Evolutionary conservation across 2,888 invertebrate genomes (phyloP).

Genomic region (Baronia brevicornis): DNA sequence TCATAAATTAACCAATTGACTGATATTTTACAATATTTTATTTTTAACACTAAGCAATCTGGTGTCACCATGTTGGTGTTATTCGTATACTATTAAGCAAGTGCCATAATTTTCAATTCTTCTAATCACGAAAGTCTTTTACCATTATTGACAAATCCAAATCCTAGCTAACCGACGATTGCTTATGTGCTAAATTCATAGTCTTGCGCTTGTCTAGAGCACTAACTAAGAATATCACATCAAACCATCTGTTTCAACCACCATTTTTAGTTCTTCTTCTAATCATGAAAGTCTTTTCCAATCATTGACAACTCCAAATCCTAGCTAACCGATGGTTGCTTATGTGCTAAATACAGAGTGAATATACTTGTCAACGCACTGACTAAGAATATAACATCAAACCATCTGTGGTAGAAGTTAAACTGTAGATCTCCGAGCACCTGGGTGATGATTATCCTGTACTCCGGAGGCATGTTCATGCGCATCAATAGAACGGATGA

Average conservation of each 20-base stretch:
- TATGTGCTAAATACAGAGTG: slow-evolving; percentile 96
- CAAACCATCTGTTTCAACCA: slow-evolving; percentile 99
- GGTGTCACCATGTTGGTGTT: too few relatives aligned
- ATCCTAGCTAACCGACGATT: slow-evolving; percentile 75
- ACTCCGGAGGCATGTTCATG: slow-evolving; percentile 99
- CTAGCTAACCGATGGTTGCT: slow-evolving; percentile 80
- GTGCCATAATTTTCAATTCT: too few relatives aligned
- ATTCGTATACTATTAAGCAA: too few relatives aligned
- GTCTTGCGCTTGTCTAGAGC: slow-evolving; percentile 97
- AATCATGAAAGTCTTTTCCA: too few relatives aligned
- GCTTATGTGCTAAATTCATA: slow-evolving; percentile 95
- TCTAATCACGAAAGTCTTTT: too few relatives aligned
- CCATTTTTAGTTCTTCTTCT: too few relatives aligned
- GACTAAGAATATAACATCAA: slow-evolving; percentile 98
- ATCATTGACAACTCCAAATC: too few relatives aligned
- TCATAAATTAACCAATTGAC: too few relatives aligned
- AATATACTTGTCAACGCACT: slow-evolving; percentile 97
- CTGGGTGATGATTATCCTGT: slow-evolving; percentile 88
- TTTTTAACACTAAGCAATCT: too few relatives aligned
- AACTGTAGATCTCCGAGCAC: slow-evolving; percentile 98
- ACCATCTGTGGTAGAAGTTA: slow-evolving; percentile 99
- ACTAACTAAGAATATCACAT: slow-evolving; percentile 98
- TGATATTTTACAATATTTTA: too few relatives aligned
- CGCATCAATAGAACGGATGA: slow-evolving; percentile 97
- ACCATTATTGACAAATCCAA: too few relatives aligned